Evolutionary conservation across 2,797 vertebrate genomes (phyloP).

Genomic region (Cuniculus paca): DNA sequence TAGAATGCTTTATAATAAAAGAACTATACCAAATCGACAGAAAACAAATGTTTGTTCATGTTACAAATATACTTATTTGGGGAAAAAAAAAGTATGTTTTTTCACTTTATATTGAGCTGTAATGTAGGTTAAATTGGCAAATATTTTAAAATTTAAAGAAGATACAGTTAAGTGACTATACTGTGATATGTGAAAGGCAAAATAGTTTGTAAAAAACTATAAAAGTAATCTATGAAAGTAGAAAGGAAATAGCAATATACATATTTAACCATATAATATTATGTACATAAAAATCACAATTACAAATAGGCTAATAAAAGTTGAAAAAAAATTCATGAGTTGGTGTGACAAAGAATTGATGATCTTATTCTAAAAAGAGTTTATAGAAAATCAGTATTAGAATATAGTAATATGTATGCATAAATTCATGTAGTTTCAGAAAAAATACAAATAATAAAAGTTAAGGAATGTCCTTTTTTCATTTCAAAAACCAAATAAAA

Average conservation of each 20-base stretch:
- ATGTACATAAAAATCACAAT: background rate
- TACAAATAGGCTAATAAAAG: background rate
- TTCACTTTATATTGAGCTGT: background rate
- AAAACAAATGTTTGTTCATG: background rate
- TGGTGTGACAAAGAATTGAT: background rate
- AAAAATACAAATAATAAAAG: constrained; percentile 34
- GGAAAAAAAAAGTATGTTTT: background rate
- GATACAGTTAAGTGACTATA: constrained; percentile 19
- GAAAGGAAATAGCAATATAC: background rate
- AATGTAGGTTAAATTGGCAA: constrained; percentile 17
- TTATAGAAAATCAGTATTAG: constrained; percentile 4
- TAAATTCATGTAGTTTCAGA: background rate
- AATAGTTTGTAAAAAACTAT: constrained; percentile 16
- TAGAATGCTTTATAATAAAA: background rate
- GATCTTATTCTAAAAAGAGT: background rate
- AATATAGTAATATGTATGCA: background rate
- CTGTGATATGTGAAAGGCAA: background rate
- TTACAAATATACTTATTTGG: constrained; percentile 15
- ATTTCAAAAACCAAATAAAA: constrained; percentile 30
- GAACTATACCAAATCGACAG: background rate
- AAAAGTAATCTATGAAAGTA: background rate
- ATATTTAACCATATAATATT: background rate
- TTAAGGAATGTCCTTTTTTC: background rate
- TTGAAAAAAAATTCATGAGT: background rate
- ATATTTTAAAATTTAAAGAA: constrained; percentile 20